Base-by-base conservation (phyloP, 2,797 vertebrate species). In the Coccyzus lansbergi region DNA sequence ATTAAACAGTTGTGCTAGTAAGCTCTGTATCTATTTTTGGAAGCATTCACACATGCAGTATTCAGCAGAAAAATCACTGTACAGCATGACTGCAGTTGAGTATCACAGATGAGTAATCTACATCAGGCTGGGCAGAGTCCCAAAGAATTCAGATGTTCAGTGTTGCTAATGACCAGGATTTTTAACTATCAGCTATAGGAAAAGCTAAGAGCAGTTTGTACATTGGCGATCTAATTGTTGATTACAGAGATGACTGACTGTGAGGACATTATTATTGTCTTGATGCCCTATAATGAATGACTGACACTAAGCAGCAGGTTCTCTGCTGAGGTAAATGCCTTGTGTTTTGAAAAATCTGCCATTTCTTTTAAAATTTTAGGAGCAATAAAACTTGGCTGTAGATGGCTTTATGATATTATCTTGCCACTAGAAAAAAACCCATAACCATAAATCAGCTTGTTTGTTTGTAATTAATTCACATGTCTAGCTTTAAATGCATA, bases 31-130 rank as follows among this genome's bases (percentile, higher is more conserved):
- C 77, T 95, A 86, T 94, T 93, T 95, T 94, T 93, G 28, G 83
- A 94, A 93, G 24, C 24, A 88, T 95, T 94, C 76, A 91, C 80
- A 88, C 70, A 77, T 72, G 44, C 67, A 92, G 33, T 28, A 60
- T 86, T 95, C 92, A 94, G 90, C 88, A 94, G 63, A 93, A 96
- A 95, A 93, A 60, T 86, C 86, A 70, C 83, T 56, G 56, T 92
- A 85, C n/a, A 62, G 25, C 62, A 78, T 83, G 76, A 85, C 78
- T 87, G 75, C 64, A 7, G 40, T 24, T 64, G 83, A 84, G 59
- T 79, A 84, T 86, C 83, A 94, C 63, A 94, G 83, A 90, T 92
- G 91, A 93, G 80, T 95, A 94, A 95, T 93, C 85, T 79, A 44
- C 80, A 86, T 64, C 68, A 93, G 87, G 55, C 78, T 91, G 91